Evolutionary conservation across 2,888 invertebrate species (phyloP).

Genomic region (Ditylenchus weischeri): DNA sequence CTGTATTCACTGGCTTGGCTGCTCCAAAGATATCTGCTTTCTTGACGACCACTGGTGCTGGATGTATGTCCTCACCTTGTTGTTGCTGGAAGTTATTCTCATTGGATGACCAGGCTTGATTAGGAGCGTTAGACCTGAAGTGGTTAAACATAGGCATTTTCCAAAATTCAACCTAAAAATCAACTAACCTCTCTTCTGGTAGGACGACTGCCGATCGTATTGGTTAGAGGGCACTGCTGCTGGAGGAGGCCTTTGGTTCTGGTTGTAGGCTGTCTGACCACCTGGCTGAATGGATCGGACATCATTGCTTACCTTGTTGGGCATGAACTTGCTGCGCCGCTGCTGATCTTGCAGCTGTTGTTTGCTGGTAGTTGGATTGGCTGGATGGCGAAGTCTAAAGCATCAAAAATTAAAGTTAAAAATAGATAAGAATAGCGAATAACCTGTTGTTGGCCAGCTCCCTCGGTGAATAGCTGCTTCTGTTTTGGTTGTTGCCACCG

Average conservation of each 20-base stretch:
- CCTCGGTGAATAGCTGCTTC: background rate
- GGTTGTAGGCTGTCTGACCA: background rate
- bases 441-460: no score
- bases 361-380: background rate
- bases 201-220: background rate
- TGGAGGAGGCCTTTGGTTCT: background rate
- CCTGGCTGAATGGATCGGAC: constrained; percentile 1
- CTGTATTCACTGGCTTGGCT: constrained; percentile 23
- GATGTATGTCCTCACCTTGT: no score
- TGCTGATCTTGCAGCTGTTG: background rate
- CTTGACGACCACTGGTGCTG: background rate
- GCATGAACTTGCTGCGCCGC: constrained; percentile 5
- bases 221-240: background rate
- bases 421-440: no score
- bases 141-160: constrained; percentile 5
- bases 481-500: background rate
- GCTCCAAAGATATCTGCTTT: constrained; percentile 23
- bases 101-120: no score
- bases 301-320: background rate
- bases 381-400: background rate
- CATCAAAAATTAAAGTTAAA: background rate
- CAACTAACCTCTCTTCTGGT: no score
- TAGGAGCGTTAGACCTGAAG: no score
- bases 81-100: no score
- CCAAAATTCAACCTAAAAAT: background rate